Evolutionary conservation across 2,888 invertebrate species (phyloP), one percentile per base, ranked within the genome.

Genomic region (Leptopilina drosophilae): DNA sequence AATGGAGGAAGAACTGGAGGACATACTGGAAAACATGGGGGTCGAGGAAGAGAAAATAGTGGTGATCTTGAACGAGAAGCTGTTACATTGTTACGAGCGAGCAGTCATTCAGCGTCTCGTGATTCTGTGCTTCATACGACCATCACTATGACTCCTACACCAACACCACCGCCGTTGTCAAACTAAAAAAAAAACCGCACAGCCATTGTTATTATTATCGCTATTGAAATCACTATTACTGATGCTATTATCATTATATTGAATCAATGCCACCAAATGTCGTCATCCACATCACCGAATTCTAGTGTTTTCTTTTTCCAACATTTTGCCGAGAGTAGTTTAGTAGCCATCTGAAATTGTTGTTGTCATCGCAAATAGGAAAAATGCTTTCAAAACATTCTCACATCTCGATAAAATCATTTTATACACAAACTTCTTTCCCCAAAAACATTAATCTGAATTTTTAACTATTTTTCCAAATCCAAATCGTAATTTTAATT

Each of bases 81-180:
- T 85, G 94, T 94, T 82, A 94, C 94, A 82, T 92, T 94, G 89
- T 92, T 94, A 85, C 93, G 94, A 88, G 94, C 94, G 87, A 94
- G 94, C 89, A 94, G 94, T 90, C 94, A 94, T 92, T 94, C 94
- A 89, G 94, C 94, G 89, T 94, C 94, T 85, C 93, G 94, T 88
- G 94, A 94, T 92, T 93, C 94, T 92, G 93, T 94, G 91, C 93
- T 94, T 89, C 92, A 92, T 85, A 91, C 91, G 67, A 90, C 91
- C 83, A 87, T 88, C 73, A 88, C 90, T 56, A 87, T 90, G 85
- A 89, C 89, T 77, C 86, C 87, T 66, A 88, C 88, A 77, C 89
- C 90, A n/a, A 87, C 87, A 75, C 90, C 89, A 69, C 90, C 90
- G 81, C 89, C 90, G 80, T 85, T 90, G 81, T 90, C 90, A 81